phyloP scores from a whole-genome alignment of 2,113 vertebrate species.

The Scomber japonicus region DNA sequence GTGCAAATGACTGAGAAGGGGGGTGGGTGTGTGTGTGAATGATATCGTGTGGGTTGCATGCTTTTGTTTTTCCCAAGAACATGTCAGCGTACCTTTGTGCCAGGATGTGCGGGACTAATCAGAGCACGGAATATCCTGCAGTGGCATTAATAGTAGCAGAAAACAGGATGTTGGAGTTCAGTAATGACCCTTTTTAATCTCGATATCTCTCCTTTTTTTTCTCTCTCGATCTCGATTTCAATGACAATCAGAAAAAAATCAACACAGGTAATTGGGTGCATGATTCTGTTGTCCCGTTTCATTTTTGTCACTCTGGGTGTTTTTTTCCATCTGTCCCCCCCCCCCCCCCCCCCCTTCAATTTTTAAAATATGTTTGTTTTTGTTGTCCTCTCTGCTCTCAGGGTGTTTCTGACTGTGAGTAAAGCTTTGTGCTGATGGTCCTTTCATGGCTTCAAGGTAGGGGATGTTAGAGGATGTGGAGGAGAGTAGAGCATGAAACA shows the following conservation, averaged over 20 bases:
- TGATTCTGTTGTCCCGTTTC: slow-evolving; percentile 27
- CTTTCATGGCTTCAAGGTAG: slow-evolving; percentile 10
- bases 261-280: slow-evolving; percentile 48
- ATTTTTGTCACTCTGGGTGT: slow-evolving; percentile 17
- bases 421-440: slow-evolving; percentile 37
- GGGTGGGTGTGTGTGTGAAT: background rate
- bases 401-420: slow-evolving; percentile 22
- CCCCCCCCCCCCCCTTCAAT: background rate
- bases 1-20: slow-evolving; percentile 31
- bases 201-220: slow-evolving; percentile 6
- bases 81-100: slow-evolving; percentile 13
- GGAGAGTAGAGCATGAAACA: slow-evolving; percentile 16
- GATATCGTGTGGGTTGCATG: slow-evolving; percentile 8
- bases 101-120: slow-evolving; percentile 41
- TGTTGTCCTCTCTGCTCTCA: background rate
- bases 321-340: slow-evolving; percentile 15
- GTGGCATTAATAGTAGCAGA: slow-evolving; percentile 41
- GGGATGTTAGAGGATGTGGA: slow-evolving; percentile 22
- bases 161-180: slow-evolving; percentile 5
- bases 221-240: slow-evolving; percentile 44
- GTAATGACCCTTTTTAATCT: slow-evolving; percentile 25
- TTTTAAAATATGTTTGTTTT: slow-evolving; percentile 4
- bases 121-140: slow-evolving; percentile 34
- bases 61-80: slow-evolving; percentile 17
- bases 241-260: slow-evolving; percentile 47